These are phyloP conservation scores for Pomatostomus ruficeps DNA, from an alignment of 2,113 vertebrate species.

Conservation along the genomic window DNA sequence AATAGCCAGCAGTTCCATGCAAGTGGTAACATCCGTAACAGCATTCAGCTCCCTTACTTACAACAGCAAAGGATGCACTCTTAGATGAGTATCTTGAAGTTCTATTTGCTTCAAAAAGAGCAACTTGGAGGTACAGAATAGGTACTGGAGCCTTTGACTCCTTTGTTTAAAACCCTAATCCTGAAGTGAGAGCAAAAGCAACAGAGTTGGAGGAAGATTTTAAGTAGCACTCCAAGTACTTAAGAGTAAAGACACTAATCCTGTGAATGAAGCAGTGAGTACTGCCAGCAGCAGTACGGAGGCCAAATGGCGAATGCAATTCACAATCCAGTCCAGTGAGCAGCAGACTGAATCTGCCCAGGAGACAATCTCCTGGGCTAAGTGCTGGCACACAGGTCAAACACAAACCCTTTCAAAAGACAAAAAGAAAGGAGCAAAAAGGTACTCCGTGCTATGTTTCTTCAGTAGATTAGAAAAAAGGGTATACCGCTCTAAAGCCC, in stretches of 20 bases:
- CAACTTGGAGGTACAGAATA: background rate
- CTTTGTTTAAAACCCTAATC: background rate
- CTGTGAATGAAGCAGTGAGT: background rate
- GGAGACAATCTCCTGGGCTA: background rate
- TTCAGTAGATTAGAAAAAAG: conserved; percentile 11
- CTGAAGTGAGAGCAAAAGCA: background rate
- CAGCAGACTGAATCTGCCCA: background rate
- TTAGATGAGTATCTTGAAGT: background rate
- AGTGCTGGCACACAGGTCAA: background rate
- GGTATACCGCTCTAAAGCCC: background rate
- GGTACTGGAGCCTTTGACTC: background rate
- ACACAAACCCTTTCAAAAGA: background rate
- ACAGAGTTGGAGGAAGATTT: background rate
- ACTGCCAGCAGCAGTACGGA: background rate
- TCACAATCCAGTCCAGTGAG: background rate
- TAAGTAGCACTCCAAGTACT: background rate
- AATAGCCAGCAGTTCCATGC: background rate
- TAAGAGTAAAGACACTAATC: background rate
- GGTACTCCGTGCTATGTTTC: background rate
- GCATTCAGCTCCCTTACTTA: background rate
- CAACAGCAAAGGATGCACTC: conserved; percentile 1
- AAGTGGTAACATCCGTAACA: background rate
- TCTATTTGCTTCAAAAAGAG: background rate
- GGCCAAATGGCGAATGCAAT: background rate
- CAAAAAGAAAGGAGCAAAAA: background rate